Percentiles rank a stretch among this genome's conserved stretches.
phyloP scores from a whole-genome alignment of 2,797 vertebrate genomes.

The Myotis daubentonii region DNA sequence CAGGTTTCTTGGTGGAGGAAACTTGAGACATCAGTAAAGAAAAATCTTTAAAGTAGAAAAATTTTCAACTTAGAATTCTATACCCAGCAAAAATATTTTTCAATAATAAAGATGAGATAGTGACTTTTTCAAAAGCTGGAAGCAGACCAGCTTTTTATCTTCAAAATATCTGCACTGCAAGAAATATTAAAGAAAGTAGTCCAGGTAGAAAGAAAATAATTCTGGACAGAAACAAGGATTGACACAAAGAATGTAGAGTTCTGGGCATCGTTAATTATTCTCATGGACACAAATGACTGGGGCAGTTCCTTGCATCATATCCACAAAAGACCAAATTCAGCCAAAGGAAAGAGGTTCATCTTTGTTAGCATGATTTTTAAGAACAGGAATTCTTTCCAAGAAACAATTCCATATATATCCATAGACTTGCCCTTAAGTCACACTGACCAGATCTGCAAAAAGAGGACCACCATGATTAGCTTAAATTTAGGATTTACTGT shows the following conservation, averaged over 20 bases:
- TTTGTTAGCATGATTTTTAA: background rate
- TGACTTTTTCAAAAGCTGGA: background rate
- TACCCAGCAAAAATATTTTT: background rate
- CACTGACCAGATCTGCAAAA: background rate
- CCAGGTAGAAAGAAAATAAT: background rate
- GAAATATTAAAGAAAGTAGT: background rate
- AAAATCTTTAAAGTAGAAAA: constrained; percentile 4
- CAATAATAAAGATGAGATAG: background rate
- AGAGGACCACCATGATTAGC: background rate
- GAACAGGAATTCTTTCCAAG: background rate
- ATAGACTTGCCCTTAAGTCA: background rate
- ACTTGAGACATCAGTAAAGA: background rate
- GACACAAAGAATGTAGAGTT: background rate
- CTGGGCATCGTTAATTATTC: background rate
- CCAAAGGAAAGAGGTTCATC: background rate
- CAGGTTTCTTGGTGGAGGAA: background rate
- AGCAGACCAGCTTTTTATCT: background rate
- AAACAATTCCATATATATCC: background rate
- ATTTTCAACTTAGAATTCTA: background rate
- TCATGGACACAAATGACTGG: background rate
- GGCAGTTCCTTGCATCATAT: background rate
- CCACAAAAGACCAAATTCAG: background rate
- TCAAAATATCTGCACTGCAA: background rate
- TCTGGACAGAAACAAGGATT: background rate
- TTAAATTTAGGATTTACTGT: background rate